phyloP scores from a whole-genome alignment of 2,888 invertebrate species.

The Brachypalpus laphriformis region DNA sequence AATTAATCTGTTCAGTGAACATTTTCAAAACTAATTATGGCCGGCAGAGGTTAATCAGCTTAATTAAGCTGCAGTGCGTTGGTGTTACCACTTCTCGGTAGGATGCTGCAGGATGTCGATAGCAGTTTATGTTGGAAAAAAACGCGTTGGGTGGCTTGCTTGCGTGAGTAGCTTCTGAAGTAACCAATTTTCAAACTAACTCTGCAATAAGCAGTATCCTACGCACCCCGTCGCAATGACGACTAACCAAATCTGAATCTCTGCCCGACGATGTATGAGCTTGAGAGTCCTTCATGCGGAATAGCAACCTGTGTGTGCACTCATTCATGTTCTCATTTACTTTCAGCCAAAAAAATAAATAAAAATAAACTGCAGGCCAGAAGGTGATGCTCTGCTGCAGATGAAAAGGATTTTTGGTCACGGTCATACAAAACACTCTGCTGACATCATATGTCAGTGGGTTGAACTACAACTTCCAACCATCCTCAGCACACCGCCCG shows the following conservation, averaged over 20 bases:
- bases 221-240: background rate
- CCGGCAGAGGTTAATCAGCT: conserved; percentile 67
- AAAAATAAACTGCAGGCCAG: background rate
- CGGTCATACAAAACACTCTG: conserved; percentile 40
- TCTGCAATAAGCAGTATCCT: conserved; percentile 18
- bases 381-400: conserved; percentile 10
- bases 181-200: conserved; percentile 43
- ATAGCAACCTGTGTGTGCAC: conserved; percentile 50
- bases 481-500: background rate
- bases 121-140: background rate
- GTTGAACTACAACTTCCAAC: conserved; percentile 35
- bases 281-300: conserved; percentile 47
- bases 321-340: conserved; percentile 44
- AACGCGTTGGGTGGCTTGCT: conserved; percentile 11
- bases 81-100: background rate
- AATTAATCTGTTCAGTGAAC: conserved; percentile 70
- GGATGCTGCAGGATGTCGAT: background rate
- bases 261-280: background rate
- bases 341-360: conserved; percentile 20
- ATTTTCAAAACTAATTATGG: conserved; percentile 70
- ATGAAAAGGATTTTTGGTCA: conserved; percentile 42
- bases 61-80: conserved; percentile 50
- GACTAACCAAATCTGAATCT: background rate
- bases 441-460: conserved; percentile 40
- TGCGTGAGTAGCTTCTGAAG: conserved; percentile 38